Conservation (phyloP, 2,113 vertebrate species). For the Hippopotamus amphibius region DNA sequence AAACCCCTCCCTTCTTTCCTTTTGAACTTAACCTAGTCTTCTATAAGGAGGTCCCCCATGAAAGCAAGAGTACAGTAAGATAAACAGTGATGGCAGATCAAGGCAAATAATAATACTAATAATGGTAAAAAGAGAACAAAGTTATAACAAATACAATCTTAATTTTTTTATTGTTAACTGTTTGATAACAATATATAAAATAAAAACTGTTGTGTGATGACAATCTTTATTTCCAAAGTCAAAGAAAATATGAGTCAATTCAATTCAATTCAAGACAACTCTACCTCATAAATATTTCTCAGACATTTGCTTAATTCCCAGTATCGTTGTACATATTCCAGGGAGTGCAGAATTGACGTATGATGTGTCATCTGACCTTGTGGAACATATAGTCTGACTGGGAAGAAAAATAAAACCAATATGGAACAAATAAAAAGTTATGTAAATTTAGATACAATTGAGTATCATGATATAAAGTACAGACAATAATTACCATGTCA, state of each 20-base stretch:
- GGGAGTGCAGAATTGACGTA: neutral
- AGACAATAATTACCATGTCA: neutral
- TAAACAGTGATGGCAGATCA: neutral
- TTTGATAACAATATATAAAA: neutral
- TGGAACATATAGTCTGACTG: neutral
- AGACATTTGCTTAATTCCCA: neutral
- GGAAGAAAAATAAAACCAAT: slow-evolving; percentile 40
- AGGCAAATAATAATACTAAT: neutral
- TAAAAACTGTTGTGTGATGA: neutral
- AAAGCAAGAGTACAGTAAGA: neutral
- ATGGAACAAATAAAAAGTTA: neutral
- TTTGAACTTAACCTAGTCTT: neutral
- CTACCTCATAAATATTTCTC: neutral
- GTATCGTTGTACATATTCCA: neutral
- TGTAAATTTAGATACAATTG: slow-evolving; percentile 9
- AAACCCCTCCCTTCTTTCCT: neutral
- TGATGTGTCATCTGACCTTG: neutral
- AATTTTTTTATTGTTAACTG: neutral
- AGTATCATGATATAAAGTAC: neutral
- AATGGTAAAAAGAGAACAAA: neutral
- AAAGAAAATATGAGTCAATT: neutral
- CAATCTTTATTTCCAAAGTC: slow-evolving; percentile 5
- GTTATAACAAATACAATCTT: neutral
- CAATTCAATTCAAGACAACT: neutral
- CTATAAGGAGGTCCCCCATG: neutral